Base-by-base conservation (phyloP, 2,888 invertebrate genomes). In the Chironomus riparius region DNA sequence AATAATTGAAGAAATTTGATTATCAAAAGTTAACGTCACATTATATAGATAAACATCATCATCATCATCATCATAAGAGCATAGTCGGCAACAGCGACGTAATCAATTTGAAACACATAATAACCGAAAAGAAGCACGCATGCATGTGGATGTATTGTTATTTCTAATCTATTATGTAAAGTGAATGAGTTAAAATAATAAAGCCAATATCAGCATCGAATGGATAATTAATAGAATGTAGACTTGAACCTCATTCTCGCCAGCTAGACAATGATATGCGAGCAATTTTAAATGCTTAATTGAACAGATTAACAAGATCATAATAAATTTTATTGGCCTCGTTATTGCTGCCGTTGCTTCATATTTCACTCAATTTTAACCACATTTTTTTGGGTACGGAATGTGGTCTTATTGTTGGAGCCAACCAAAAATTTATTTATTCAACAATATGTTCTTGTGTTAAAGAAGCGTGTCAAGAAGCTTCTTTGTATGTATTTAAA, bases 291-390 rank as follows among this genome's bases (percentile, higher is more conserved):
- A 56, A 56, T 18, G 56, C 56, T 38, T 56, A 71, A 50, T 71
- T 71, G 28, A 71, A 56, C 56, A 48, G 50, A 71, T 71, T 50
- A 71, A 28, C 71, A 47, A 56, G 56, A 56, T 47, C 38, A 70
- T 70, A 47, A 70, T 70, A 56, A 71, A 56, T 56, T 38, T 38
- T 38, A 38, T 38, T 38, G 47, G 47, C 22, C 70, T 47, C 70
- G 70, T 18, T 10, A 47, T 38, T 24, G 47, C 15, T 28, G 4
- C 4, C 70, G 18, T 10, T 68, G 21, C 3, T 47, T 70, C 38
- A 18, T 21, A 47, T 47, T 47, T 13, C 13, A 28, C 38, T 24
- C 13, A 38, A 38, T 10, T 38, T 10, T 38, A 38, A 38, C 38
- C 38, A 10, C 38, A 38, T 10, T 38, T 38, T 28, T 38, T 38